phyloP scores from a whole-genome alignment of 1,140 invertebrate species.

The Leucophenga varia region DNA sequence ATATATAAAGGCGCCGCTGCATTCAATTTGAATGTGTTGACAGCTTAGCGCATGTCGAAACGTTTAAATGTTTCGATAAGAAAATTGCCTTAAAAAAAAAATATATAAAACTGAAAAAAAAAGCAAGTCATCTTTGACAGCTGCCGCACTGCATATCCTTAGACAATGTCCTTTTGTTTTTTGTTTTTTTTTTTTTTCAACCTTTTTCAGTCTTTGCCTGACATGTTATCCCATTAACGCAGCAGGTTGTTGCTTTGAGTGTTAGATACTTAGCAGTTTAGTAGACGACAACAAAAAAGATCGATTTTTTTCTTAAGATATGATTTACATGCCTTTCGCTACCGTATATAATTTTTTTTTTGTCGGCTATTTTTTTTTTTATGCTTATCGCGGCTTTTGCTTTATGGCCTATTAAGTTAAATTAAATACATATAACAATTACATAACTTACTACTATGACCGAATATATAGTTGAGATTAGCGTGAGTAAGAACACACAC shows the following conservation, averaged over 20 bases:
- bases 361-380: neutral
- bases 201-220: too few relatives aligned
- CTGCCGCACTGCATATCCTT: too few relatives aligned
- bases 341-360: conserved; percentile 7
- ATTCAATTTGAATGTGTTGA: conserved; percentile 6
- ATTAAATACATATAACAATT: conserved; percentile 25
- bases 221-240: conserved; percentile 33
- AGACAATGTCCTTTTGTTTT: neutral
- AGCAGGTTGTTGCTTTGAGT: conserved; percentile 42
- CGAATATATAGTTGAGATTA: too few relatives aligned
- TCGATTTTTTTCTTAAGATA: too few relatives aligned
- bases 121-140: too few relatives aligned
- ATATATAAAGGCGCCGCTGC: neutral
- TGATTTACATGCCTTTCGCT: too few relatives aligned
- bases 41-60: conserved; percentile 43
- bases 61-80: conserved; percentile 1
- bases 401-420: conserved; percentile 29
- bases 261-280: conserved; percentile 50
- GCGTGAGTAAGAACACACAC: too few relatives aligned
- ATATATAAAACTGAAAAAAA: too few relatives aligned
- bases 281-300: too few relatives aligned
- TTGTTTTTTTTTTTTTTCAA: too few relatives aligned
- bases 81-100: too few relatives aligned
- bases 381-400: conserved; percentile 18
- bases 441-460: too few relatives aligned